A percentile compares a stretch with the other conserved stretches of the same genome.
phyloP scores from a whole-genome alignment of 35 echinoderm and acorn worm species.

The Strongylocentrotus purpuratus region DNA sequence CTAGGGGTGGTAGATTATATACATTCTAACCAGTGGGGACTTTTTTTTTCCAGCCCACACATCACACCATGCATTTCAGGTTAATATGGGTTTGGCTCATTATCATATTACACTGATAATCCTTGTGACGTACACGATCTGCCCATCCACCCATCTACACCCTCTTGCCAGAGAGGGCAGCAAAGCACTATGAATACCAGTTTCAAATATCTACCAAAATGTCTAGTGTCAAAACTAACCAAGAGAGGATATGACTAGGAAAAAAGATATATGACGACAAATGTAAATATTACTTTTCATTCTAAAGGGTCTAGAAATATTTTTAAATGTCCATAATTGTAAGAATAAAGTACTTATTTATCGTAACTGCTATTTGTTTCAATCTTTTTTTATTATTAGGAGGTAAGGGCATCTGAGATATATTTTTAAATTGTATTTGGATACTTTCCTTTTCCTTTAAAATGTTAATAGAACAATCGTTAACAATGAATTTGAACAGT shows the following conservation, averaged over 20 bases:
- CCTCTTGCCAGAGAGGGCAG: not conserved
- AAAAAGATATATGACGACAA: not conserved
- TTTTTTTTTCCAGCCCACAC: not conserved
- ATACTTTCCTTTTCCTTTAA: no score
- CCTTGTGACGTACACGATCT: slow-evolving; percentile 1
- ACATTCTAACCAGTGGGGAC: not conserved
- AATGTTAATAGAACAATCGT: no score
- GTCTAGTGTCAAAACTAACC: not conserved
- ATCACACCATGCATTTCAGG: not conserved
- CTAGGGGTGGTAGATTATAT: not conserved
- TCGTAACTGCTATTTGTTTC: no score
- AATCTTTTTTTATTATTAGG: no score
- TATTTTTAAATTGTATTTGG: no score
- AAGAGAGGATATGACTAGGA: not conserved
- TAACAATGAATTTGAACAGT: no score
- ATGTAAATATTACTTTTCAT: no score
- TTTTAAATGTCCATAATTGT: no score
- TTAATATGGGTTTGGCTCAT: slow-evolving; percentile 10
- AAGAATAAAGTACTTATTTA: no score
- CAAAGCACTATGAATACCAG: not conserved
- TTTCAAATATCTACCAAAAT: not conserved
- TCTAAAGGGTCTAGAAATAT: no score
- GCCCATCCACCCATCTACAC: not conserved
- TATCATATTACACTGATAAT: slow-evolving; percentile 14
- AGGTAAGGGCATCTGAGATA: no score